Percentiles rank a stretch among this genome's conserved stretches.
Evolutionary conservation across 1,140 invertebrate species (phyloP).

Genomic region (Scaptodrosophila lebanonensis): DNA sequence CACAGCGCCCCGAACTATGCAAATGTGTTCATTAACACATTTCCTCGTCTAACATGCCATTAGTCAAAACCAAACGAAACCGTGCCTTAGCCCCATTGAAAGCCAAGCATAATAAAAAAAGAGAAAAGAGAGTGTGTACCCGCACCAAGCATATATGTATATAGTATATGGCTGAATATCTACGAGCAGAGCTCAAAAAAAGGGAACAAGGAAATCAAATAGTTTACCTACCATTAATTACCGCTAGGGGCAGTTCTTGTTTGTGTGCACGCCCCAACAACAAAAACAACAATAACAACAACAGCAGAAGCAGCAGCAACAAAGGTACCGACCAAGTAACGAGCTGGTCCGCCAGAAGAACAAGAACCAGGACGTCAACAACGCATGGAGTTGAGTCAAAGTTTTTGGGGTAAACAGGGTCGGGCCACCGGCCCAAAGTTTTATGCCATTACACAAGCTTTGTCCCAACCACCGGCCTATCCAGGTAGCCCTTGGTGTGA

Average conservation of each 20-base stretch:
- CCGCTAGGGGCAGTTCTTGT: slow-evolving; percentile 43
- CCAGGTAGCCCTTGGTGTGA: neutral
- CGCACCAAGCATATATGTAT: too few species aligned
- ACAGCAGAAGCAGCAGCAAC: neutral
- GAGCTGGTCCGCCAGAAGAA: too few species aligned
- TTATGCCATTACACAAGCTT: slow-evolving; percentile 20
- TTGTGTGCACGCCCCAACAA: slow-evolving; percentile 6
- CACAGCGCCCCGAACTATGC: slow-evolving; percentile 29
- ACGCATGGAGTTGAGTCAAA: neutral
- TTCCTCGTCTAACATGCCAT: slow-evolving; percentile 51
- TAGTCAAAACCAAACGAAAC: slow-evolving; percentile 33
- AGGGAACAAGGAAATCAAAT: slow-evolving; percentile 51
- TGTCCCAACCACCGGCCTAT: neutral
- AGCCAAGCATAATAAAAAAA: slow-evolving; percentile 4
- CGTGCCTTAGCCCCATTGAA: neutral
- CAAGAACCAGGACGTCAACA: neutral
- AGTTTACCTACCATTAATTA: slow-evolving; percentile 58
- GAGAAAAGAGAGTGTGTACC: too few species aligned
- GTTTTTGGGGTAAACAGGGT: slow-evolving; percentile 15
- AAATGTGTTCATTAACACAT: slow-evolving; percentile 56
- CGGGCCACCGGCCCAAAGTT: slow-evolving; percentile 29
- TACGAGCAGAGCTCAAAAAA: slow-evolving; percentile 27
- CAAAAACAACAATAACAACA: slow-evolving; percentile 5
- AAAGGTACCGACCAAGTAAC: too few species aligned
- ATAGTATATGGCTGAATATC: too few species aligned